Evolutionary conservation across 2,797 vertebrate genomes (phyloP).

Genomic region (Acipenser transmontanus): DNA sequence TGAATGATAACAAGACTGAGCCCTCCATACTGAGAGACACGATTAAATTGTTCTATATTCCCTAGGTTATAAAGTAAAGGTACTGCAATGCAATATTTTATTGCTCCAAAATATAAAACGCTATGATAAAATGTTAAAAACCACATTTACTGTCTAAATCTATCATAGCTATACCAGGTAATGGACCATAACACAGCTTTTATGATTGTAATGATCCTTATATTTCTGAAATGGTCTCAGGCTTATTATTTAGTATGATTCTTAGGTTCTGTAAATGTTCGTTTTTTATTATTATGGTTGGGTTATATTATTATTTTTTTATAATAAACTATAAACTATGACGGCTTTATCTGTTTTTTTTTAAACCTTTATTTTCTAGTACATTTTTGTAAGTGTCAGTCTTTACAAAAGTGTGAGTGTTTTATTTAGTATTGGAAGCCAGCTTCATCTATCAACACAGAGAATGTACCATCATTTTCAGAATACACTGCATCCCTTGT

Average conservation of each 20-base stretch:
- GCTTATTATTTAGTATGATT: not conserved
- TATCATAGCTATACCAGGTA: not conserved
- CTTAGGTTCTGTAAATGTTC: not conserved
- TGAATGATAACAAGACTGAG: not conserved
- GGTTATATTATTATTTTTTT: too few relatives aligned
- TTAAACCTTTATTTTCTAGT: too few relatives aligned
- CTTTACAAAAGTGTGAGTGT: too few relatives aligned
- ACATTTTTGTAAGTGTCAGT: too few relatives aligned
- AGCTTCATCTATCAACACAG: too few relatives aligned
- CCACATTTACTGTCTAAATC: not conserved
- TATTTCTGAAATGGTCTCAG: not conserved
- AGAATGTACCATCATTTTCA: too few relatives aligned
- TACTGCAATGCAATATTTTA: not conserved
- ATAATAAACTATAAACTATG: not conserved
- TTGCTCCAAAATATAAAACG: not conserved
- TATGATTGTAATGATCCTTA: not conserved
- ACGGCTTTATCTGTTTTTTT: not conserved
- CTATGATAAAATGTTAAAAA: conserved; percentile 2
- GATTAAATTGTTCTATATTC: conserved; percentile 4
- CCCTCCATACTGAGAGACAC: not conserved
- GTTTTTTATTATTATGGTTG: not conserved
- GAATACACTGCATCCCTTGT: too few relatives aligned
- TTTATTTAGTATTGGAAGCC: too few relatives aligned
- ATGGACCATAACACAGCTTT: not conserved
- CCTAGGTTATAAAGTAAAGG: not conserved